Evolutionary conservation across 2,888 invertebrate genomes (phyloP).

Genomic region (Hydrotaea cyrtoneurina): DNA sequence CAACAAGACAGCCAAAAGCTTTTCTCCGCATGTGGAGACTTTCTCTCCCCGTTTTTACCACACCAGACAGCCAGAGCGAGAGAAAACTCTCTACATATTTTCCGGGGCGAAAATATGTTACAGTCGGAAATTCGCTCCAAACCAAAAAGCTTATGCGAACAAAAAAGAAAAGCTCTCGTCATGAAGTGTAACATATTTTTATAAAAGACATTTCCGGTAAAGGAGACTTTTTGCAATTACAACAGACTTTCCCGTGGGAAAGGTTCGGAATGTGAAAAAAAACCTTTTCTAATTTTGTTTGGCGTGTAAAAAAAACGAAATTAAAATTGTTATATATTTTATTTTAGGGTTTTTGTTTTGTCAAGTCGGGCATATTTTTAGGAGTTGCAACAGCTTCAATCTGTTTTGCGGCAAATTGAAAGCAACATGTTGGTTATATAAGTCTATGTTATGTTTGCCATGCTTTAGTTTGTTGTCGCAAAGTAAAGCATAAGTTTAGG

Average conservation of each 20-base stretch:
- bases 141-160: conserved; percentile 44
- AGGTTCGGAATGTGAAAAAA: no score
- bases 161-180: conserved; percentile 19
- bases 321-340: background rate
- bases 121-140: conserved; percentile 39
- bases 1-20: conserved; percentile 26
- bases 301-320: background rate
- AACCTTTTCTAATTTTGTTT: no score
- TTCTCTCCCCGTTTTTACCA: conserved; percentile 34
- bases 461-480: conserved; percentile 45
- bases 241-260: no score
- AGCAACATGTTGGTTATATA: conserved; percentile 73
- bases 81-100: background rate
- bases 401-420: conserved; percentile 72
- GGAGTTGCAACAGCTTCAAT: background rate
- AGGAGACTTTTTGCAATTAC: no score
- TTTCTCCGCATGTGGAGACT: conserved; percentile 63
- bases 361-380: background rate
- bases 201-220: no score
- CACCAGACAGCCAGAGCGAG: background rate
- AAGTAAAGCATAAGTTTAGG: conserved; percentile 53
- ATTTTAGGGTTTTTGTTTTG: background rate
- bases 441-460: conserved; percentile 42
- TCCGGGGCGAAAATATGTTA: conserved; percentile 16
- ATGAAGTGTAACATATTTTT: background rate